A percentile compares a stretch with the other conserved stretches of the same genome.
phyloP scores from a whole-genome alignment of 2,797 vertebrate genomes.

The Triplophysa yarkandensis region DNA sequence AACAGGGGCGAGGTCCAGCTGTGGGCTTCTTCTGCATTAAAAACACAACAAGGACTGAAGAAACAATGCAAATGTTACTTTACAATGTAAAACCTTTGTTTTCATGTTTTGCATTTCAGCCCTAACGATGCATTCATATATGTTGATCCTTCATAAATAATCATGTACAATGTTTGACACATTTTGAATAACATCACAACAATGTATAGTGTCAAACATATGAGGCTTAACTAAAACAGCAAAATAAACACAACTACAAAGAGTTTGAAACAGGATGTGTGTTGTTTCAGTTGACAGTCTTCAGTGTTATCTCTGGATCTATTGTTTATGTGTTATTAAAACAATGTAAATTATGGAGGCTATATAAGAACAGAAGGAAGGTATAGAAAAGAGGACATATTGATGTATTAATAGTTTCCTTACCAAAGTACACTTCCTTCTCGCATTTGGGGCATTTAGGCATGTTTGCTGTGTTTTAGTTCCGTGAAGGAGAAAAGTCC shows the following conservation, averaged over 20 bases:
- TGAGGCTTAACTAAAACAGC: too few species aligned
- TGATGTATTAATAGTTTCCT: constrained; percentile 65
- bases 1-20: neutral
- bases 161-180: neutral
- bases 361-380: neutral
- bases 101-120: constrained; percentile 6
- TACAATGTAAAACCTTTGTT: constrained; percentile 27
- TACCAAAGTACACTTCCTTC: constrained; percentile 97
- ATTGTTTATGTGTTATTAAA: too few species aligned
- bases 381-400: too few species aligned
- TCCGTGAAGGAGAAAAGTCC: constrained; percentile 40
- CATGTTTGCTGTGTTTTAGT: constrained; percentile 72
- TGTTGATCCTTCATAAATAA: neutral
- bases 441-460: constrained; percentile 93
- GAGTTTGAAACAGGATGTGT: constrained; percentile 44
- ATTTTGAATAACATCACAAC: too few species aligned
- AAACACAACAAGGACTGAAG: constrained; percentile 13
- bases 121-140: neutral
- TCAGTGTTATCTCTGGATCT: constrained; percentile 25
- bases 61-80: constrained; percentile 30
- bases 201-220: neutral
- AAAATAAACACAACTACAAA: neutral
- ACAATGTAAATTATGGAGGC: too few species aligned
- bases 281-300: neutral
- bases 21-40: neutral